A percentile compares a stretch with the other conserved stretches of the same genome.
These are phyloP conservation scores for Pimpla rufipes DNA, from an alignment of 2,888 invertebrate species.

Conservation along the genomic window DNA sequence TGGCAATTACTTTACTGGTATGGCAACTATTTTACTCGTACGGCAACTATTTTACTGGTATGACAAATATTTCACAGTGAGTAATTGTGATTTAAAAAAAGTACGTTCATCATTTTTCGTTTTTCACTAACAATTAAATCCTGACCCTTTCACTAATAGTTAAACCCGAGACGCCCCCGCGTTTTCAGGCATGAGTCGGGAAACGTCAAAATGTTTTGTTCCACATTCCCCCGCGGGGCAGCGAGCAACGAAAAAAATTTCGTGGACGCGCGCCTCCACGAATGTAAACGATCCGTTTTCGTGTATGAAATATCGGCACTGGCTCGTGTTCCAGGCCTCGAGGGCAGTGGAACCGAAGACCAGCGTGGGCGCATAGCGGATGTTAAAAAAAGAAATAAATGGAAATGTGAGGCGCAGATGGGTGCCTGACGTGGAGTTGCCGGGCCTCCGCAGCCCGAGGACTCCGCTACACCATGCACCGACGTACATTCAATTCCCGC, in stretches of 20 bases:
- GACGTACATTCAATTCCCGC: slow-evolving; percentile 41
- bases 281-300: slow-evolving; percentile 25
- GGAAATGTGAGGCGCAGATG: background rate
- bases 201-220: no score
- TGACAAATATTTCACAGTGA: no score
- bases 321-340: background rate
- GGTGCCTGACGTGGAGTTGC: background rate
- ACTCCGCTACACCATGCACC: slow-evolving; percentile 14
- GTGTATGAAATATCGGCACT: background rate
- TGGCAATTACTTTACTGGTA: no score
- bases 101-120: no score
- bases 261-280: background rate
- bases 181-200: no score
- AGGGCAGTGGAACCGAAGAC: background rate
- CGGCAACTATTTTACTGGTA: no score
- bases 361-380: background rate
- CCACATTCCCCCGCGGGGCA: no score
- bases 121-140: no score
- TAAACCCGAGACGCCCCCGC: no score
- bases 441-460: background rate
- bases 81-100: no score
- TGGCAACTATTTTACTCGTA: no score
- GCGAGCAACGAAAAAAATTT: background rate
- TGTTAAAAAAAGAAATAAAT: background rate
- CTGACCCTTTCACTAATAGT: no score